phyloP scores from a whole-genome alignment of 2,888 invertebrate genomes.

The Cheilosia grossa region DNA sequence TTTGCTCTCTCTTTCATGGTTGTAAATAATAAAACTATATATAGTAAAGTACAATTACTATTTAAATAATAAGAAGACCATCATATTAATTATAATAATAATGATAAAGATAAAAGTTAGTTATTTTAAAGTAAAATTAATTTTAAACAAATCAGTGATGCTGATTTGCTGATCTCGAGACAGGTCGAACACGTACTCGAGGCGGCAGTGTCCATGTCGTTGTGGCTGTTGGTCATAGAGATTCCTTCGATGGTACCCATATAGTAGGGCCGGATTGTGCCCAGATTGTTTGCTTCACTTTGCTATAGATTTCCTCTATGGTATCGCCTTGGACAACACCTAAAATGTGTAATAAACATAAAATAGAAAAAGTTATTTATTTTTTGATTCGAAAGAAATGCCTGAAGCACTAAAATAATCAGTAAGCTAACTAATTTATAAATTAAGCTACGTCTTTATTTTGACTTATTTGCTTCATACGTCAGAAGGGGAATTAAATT shows the following conservation, averaged over 20 bases:
- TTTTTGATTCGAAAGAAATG: neutral
- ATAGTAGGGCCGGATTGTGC: slow-evolving; percentile 97
- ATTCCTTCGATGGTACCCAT: slow-evolving; percentile 98
- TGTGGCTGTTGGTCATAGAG: slow-evolving; percentile 90
- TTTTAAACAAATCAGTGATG: slow-evolving; percentile 76
- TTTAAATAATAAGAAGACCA: slow-evolving; percentile 65
- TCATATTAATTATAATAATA: slow-evolving; percentile 62
- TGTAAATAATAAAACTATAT: slow-evolving; percentile 72
- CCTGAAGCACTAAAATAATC: neutral
- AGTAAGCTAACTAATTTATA: no score
- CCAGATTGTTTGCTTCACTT: slow-evolving; percentile 96
- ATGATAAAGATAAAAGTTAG: slow-evolving; percentile 69
- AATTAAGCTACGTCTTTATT: no score
- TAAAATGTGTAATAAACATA: slow-evolving; percentile 81
- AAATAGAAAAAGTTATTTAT: neutral
- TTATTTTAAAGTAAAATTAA: slow-evolving; percentile 71
- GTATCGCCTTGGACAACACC: slow-evolving; percentile 98
- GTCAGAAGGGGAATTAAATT: no score
- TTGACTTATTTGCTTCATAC: no score
- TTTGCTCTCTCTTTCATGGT: slow-evolving; percentile 67
- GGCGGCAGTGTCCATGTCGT: slow-evolving; percentile 86
- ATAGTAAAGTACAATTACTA: slow-evolving; percentile 72
- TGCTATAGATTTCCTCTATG: slow-evolving; percentile 97
- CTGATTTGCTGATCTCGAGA: slow-evolving; percentile 82
- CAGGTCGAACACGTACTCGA: slow-evolving; percentile 84